Base-by-base conservation (phyloP, 2,797 vertebrate genomes). In the Eutrigla gurnardus region DNA sequence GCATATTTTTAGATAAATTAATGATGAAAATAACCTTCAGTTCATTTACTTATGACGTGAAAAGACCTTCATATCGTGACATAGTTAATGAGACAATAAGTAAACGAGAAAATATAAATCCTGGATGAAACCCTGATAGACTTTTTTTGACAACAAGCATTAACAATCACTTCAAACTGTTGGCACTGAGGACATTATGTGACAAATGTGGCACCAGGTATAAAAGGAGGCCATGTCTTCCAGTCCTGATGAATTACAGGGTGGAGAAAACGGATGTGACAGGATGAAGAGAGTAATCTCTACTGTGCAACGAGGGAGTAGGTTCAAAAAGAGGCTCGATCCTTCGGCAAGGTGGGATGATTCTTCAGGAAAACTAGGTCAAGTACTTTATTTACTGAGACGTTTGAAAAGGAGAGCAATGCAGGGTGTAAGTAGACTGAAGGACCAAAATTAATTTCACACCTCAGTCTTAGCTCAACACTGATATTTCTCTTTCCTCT, bases 331-430 rank as follows among this genome's bases (percentile, higher is more conserved):
- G 39, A 47, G 0, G 10, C 39, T 57, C 77, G 65, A 35, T 83
- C 81, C 42, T 78, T 47, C 32, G 2, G 77, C 45, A 71, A 39
- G 52, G 63, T 64, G 58, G 71, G 75, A 43, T 79, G 36, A 18
- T 50, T 78, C 66, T 37, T 40, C 57, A 40, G 11, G 52, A 66
- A 67, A 88, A 83, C 65, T 80, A 81, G 81, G 80, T 86, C 80
- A 87, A 78, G 60, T 43, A 33, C 6, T 70, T 53, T 53, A 42
- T 73, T 82, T 61, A 76, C 45, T 61, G 39, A 33, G 13, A 65
- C 40, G 25, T 50, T 85, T 14, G 25, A 25, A 66, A 49, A 69
- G 18, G 63, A 54, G 33, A 65, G n/a, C 5, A 35, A 39, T 46
- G 4, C 2, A 52, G 42, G 15, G 10, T 67, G 13, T 37, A 55